These are phyloP conservation scores for Tachypleus tridentatus DNA, from an alignment of 1,140 invertebrate genomes.

Conservation along the genomic window DNA sequence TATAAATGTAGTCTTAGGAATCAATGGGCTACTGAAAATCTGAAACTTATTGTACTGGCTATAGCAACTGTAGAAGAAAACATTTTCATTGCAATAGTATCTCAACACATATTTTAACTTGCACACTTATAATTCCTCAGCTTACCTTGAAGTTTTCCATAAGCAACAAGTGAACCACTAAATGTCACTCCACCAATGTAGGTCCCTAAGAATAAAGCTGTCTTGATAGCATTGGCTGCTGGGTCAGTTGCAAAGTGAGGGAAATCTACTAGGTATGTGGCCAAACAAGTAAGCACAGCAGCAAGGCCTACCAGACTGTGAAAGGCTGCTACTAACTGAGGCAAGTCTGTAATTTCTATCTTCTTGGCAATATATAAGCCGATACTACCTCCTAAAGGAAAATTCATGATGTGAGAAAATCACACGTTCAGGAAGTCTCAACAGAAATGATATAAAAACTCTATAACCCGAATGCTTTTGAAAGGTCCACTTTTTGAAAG, in stretches of 20 bases:
- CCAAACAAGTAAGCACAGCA: constrained; percentile 70
- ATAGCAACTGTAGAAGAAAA: too few relatives aligned
- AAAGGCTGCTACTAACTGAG: constrained; percentile 79
- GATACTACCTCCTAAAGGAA: constrained; percentile 41
- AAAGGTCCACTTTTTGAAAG: too few relatives aligned
- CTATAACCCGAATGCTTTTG: too few relatives aligned
- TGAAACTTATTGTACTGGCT: too few relatives aligned
- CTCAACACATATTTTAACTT: too few relatives aligned
- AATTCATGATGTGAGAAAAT: too few relatives aligned
- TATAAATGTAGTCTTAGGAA: too few relatives aligned
- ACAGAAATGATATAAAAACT: too few relatives aligned
- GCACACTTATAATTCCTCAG: neutral
- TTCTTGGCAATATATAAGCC: constrained; percentile 61
- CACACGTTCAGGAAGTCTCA: too few relatives aligned
- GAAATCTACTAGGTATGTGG: constrained; percentile 71
- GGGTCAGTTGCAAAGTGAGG: constrained; percentile 70
- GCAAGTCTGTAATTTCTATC: constrained; percentile 77
- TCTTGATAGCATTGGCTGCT: constrained; percentile 70
- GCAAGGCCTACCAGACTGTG: constrained; percentile 79
- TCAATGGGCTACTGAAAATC: too few relatives aligned
- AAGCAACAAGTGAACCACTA: constrained; percentile 77
- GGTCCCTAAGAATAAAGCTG: constrained; percentile 73
- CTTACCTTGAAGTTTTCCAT: constrained; percentile 68
- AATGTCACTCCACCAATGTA: constrained; percentile 85
- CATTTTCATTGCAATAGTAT: too few relatives aligned